A percentile compares a stretch with the other conserved stretches of the same genome.
These are phyloP conservation scores for Silurus aristotelis DNA, from an alignment of 2,797 vertebrate species.

Conservation along the genomic window DNA sequence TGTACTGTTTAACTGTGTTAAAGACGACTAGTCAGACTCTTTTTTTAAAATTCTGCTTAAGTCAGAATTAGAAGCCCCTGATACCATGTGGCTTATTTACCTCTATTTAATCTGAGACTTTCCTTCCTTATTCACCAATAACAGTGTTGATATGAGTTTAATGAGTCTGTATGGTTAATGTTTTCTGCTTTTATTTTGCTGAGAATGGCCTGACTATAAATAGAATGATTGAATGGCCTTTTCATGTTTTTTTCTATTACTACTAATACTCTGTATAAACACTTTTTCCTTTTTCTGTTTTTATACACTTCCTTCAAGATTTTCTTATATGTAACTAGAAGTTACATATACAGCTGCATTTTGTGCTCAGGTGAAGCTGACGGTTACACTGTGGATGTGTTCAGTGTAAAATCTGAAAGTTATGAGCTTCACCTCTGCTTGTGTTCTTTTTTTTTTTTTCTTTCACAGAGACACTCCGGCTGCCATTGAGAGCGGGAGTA, in stretches of 20 bases:
- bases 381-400: background rate
- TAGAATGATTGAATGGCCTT: background rate
- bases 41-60: background rate
- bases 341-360: background rate
- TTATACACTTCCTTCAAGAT: background rate
- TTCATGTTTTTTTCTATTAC: constrained; percentile 9
- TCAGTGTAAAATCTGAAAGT: constrained; percentile 1
- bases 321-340: background rate
- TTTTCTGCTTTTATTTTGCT: background rate
- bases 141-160: background rate
- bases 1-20: background rate
- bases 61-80: background rate
- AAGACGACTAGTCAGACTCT: background rate
- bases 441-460: constrained; percentile 35
- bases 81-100: background rate
- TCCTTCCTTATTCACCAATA: constrained; percentile 15
- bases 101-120: background rate
- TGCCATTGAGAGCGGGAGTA: constrained; percentile 76
- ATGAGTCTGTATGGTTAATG: background rate
- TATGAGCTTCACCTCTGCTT: constrained; percentile 41
- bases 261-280: background rate
- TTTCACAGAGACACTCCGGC: constrained; percentile 80
- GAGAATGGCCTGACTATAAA: background rate
- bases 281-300: background rate
- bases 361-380: background rate